A percentile compares a stretch with the other conserved stretches of the same genome.
Conservation (phyloP, 2,113 vertebrate species). For the Oryzias celebensis region DNA sequence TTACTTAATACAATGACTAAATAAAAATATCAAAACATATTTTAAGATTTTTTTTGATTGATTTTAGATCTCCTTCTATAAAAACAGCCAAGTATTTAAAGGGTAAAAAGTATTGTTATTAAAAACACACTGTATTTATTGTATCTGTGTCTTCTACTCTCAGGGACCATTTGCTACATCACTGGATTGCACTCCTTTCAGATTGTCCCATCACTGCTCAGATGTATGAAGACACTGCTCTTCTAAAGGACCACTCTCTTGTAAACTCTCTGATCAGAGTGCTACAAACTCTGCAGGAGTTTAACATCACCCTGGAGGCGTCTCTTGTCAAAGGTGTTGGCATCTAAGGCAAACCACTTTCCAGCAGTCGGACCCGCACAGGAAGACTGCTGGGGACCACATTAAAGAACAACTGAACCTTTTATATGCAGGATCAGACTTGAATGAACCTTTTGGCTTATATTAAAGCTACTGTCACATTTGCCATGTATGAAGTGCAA, state of each 20-base stretch:
- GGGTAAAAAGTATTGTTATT: too few species aligned
- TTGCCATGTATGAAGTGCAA: constrained; percentile 85
- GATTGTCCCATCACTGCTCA: constrained; percentile 95
- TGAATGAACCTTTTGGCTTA: constrained; percentile 83
- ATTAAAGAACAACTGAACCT: constrained; percentile 50
- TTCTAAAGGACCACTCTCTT: constrained; percentile 94
- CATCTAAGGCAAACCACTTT: constrained; percentile 75
- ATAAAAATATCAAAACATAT: too few species aligned
- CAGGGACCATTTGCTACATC: constrained; percentile 96
- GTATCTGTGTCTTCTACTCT: constrained; percentile 11
- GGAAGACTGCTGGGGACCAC: constrained; percentile 61
- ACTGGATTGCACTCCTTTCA: constrained; percentile 96
- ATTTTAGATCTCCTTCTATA: too few species aligned
- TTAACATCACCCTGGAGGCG: constrained; percentile 97
- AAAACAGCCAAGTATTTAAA: too few species aligned
- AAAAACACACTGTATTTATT: not conserved
- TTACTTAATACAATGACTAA: too few species aligned
- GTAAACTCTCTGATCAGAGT: constrained; percentile 97
- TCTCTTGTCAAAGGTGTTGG: constrained; percentile 97
- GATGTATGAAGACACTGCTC: constrained; percentile 95
- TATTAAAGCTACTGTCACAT: constrained; percentile 93
- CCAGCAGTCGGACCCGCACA: constrained; percentile 40
- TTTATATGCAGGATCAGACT: constrained; percentile 74
- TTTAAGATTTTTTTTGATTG: too few species aligned
- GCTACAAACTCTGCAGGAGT: constrained; percentile 97